Evolutionary conservation across 1,140 invertebrate species (phyloP), one percentile per base, ranked within the genome.

Genomic region (Plutomurus gul): DNA sequence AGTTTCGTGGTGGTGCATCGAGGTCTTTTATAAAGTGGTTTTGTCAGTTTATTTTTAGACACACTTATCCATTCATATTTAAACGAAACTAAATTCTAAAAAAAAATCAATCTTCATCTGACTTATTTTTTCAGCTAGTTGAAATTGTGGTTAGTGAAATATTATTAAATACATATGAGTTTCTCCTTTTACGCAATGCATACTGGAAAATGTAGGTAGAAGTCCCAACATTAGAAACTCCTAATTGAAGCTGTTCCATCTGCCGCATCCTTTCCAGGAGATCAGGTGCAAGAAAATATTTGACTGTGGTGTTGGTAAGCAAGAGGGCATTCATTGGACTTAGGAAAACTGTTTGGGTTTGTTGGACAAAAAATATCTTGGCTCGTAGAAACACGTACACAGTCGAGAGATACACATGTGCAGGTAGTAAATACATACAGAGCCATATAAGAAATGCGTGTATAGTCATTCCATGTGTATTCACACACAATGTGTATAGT

Each of bases 261-360:
- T 65, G 56, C 56, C 56, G 56, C 56, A 65, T 65, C 56, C 56
- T 65, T 65, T 65, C 30, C 56, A 33, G 56, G 56, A 65, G 56
- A 65, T 65, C 25, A 33, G 56, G 27, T 33, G 36, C 8, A 27
- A 51, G 20, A 36, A 36, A 36, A 18, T 65, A 16, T 65, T 65
- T 43, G n/a, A 49, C 46, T 49, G 27, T 3, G 20, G 56, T n/a
- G 11, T 33, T 33, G 27, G 27, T 65, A 65, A 65, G 56, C 30
- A 65, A 65, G 56, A 65, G 56, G 56, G 56, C 56, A 65, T 60
- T 60, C 20, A 30, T n/a, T 22, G 51, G 51, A 27, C 33, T n/a
- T 3, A 43, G 10, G 39, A 43, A 43, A 13, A n/a, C n/a, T 43
- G 39, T 43, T 43, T 43, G 39, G 11, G 39, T 56, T 60, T 60